Evolutionary conservation across 1,140 invertebrate genomes (phyloP), one percentile per base, ranked within the genome.

Genomic region (Drosophila pruinosa): DNA sequence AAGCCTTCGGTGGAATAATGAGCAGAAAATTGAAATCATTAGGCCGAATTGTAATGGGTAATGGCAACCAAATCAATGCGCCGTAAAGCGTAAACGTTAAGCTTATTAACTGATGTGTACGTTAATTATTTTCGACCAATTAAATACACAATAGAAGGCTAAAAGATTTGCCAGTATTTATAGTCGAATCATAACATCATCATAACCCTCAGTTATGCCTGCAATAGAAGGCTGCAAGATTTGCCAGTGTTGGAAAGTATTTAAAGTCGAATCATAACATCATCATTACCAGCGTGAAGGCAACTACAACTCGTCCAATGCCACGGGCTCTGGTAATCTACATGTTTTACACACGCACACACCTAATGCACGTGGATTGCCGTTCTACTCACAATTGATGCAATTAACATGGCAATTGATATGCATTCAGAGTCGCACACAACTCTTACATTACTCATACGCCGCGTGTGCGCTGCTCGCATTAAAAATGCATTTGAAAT

Each of bases 401-500:
- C 34, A 59, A 59, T 59, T 67, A 67, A 67, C 43, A 59, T 57
- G 12, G 41, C 62, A 48, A 48, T 65, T 63, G 65, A 63, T 63
- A 63, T 64, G 28, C 67, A 36, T 3, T 39, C 24, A 17, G 8
- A 41, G 14, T 28, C 22, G 21, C 24, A 43, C 24, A 34, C 4
- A 7, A 34, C n/a, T 41, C 19, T 19, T 43, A 4, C 26, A 53
- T 59, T 41, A 56, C 52, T 39, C 31, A 67, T 36, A 39, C 57
- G 57, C 43, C 43, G n/a, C 17, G 26, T 34, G 15, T n/a, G 19
- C 26, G 2, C 4, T 4, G 7, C 36, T 4, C 7, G n/a, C 67
- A 64, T 70, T 64, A 53, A 68, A 68, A 72, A 59, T 47, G n/a
- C 54, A 59, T 68, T 59, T 50, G n/a, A 17, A 41, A 28, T 31